Base-by-base conservation (phyloP, 2,113 vertebrate species). In the Lontra canadensis region DNA sequence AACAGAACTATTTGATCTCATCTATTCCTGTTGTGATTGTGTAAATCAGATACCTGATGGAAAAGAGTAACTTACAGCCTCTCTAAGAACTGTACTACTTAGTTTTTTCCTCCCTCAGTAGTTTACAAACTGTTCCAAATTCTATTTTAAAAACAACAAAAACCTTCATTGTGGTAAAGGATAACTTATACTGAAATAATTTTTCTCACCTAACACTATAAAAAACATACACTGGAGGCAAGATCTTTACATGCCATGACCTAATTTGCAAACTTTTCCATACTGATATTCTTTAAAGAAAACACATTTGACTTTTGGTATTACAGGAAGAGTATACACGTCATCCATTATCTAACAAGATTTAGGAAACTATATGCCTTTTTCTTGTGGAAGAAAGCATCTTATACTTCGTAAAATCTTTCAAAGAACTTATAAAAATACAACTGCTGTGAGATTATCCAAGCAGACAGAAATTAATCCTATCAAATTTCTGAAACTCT, bases 151-250 rank as follows among this genome's bases (percentile, higher is more conserved):
- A 39, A 86, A 84, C 29, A 61, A 47, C 57, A 17, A 87, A n/a
- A 59, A 80, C 1, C 18, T 15, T 88, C 44, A n/a, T 87, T 87
- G 42, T 67, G 31, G 29, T 55, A 61, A 65, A 92, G 3, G 25
- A 86, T 25, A 90, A n/a, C 52, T 65, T n/a, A 76, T 2, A 85
- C 1, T 79, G 12, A 92, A 83, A 6, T 71, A 83, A 36, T 57
- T 96, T 97, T 88, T 88, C 31, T 95, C n/a, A 86, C 31, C 18
- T 57, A 74, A 42, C 65, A 92, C n/a, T 63, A 94, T 29, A 36
- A 88, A 84, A 96, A 91, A 73, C 34, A 57, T 29, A 57, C 6
- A 67, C 4, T 49, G 4, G 21, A 47, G 20, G 23, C 4, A 83
- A 91, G 25, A 14, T 49, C 18, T 82, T 36, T 74, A 91, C 14